A percentile compares a stretch with the other conserved stretches of the same genome.
Conservation (phyloP, 2,888 invertebrate genomes). For the Orgyia antiqua region DNA sequence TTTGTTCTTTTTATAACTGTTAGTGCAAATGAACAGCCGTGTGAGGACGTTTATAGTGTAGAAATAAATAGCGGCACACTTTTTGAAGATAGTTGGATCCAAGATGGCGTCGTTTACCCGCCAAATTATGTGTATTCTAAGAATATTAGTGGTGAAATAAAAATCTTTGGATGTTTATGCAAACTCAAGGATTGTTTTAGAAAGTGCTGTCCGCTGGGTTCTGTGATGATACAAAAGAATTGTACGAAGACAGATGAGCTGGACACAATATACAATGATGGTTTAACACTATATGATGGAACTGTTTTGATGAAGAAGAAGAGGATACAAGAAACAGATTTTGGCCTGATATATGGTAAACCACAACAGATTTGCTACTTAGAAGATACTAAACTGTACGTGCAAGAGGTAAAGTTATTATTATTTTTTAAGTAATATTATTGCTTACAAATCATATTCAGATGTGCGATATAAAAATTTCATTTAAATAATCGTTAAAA, state of each 20-base stretch:
- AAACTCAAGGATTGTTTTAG: slow-evolving; percentile 42
- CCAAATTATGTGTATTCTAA: slow-evolving; percentile 38
- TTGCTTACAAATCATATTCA: not conserved
- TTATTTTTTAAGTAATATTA: not conserved
- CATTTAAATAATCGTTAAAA: too few species aligned
- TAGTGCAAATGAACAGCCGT: slow-evolving; percentile 25
- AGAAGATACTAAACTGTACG: slow-evolving; percentile 39
- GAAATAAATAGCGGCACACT: slow-evolving; percentile 36
- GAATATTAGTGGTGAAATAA: slow-evolving; percentile 36
- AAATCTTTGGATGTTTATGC: slow-evolving; percentile 52
- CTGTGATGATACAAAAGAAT: slow-evolving; percentile 16
- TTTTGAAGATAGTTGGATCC: slow-evolving; percentile 28
- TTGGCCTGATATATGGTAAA: slow-evolving; percentile 32
- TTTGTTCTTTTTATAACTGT: slow-evolving; percentile 23
- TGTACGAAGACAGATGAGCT: slow-evolving; percentile 29
- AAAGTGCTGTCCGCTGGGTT: slow-evolving; percentile 56
- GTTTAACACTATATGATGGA: slow-evolving; percentile 34
- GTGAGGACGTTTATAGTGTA: slow-evolving; percentile 38
- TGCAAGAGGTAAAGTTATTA: slow-evolving; percentile 58
- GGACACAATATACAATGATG: slow-evolving; percentile 34
- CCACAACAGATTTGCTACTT: slow-evolving; percentile 33
- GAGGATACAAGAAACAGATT: slow-evolving; percentile 23
- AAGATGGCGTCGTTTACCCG: slow-evolving; percentile 39
- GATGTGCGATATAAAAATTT: too few species aligned
- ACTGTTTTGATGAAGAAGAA: slow-evolving; percentile 28